Conservation (phyloP, 2,888 invertebrate genomes). For the Lapara coniferarum region DNA sequence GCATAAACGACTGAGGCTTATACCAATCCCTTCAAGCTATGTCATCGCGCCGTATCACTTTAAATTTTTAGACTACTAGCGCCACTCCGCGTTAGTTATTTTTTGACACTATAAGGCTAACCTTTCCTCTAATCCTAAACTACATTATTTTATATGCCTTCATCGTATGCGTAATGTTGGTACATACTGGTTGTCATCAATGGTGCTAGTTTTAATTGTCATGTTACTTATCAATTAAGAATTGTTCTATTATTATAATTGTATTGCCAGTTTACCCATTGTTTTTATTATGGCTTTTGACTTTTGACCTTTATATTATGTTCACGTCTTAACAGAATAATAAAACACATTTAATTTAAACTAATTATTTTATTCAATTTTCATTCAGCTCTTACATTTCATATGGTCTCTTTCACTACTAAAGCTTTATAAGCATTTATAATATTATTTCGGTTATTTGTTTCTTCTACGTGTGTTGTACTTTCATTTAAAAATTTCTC, state of each 20-base stretch:
- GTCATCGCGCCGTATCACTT: no score
- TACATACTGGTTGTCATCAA: background rate
- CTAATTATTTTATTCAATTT: no score
- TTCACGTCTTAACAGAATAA: background rate
- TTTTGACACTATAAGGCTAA: no score
- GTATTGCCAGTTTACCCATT: background rate
- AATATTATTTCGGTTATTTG: background rate
- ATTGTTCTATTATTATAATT: conserved; percentile 10
- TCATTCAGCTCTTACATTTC: no score
- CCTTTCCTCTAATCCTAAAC: no score
- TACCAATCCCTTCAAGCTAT: no score
- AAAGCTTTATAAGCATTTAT: no score
- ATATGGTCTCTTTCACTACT: no score
- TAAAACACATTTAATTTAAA: no score
- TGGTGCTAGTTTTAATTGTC: background rate
- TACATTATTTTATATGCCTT: background rate
- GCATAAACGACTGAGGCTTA: no score
- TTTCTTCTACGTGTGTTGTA: background rate
- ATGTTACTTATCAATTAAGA: background rate
- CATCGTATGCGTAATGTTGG: background rate
- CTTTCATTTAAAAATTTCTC: conserved; percentile 19
- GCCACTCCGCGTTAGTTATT: no score
- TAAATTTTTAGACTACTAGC: no score
- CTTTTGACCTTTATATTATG: background rate
- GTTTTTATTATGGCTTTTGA: background rate